These are phyloP conservation scores for Sander vitreus DNA, from an alignment of 2,113 vertebrate species.

Conservation along the genomic window DNA sequence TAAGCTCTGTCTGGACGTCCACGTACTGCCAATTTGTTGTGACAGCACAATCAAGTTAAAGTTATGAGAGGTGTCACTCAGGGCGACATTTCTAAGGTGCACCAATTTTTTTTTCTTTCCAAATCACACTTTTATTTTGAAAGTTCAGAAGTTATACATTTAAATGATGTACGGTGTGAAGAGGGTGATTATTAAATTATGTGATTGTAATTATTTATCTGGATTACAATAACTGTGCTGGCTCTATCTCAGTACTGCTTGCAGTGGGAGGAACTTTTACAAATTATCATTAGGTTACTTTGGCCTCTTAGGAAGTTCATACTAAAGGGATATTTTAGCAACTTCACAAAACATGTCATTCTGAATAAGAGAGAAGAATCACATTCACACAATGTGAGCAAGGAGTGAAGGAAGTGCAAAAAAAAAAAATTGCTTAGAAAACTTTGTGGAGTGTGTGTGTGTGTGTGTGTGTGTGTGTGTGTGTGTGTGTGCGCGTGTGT, in stretches of 20 bases:
- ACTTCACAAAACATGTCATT: not conserved
- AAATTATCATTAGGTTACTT: not conserved
- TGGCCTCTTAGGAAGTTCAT: not conserved
- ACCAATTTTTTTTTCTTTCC: not conserved
- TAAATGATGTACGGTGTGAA: not conserved
- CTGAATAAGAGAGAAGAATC: not conserved
- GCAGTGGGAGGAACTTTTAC: not conserved
- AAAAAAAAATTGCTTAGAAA: no score
- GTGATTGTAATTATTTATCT: not conserved
- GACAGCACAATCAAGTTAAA: no score
- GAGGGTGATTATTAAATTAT: not conserved
- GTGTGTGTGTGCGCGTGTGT: slow-evolving; percentile 14
- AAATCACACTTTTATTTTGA: not conserved
- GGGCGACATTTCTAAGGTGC: not conserved
- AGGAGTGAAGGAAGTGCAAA: slow-evolving; percentile 7
- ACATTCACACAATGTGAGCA: slow-evolving; percentile 11
- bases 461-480: slow-evolving; percentile 22
- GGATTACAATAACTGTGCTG: not conserved
- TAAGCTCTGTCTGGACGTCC: no score
- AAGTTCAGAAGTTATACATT: not conserved
- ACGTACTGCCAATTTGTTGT: no score
- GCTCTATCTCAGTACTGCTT: not conserved
- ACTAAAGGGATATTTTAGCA: not conserved
- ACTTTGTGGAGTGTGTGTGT: not conserved
- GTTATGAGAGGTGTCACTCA: not conserved